Evolutionary conservation across 1,140 invertebrate species (phyloP).

Genomic region (Lepidurus apus): DNA sequence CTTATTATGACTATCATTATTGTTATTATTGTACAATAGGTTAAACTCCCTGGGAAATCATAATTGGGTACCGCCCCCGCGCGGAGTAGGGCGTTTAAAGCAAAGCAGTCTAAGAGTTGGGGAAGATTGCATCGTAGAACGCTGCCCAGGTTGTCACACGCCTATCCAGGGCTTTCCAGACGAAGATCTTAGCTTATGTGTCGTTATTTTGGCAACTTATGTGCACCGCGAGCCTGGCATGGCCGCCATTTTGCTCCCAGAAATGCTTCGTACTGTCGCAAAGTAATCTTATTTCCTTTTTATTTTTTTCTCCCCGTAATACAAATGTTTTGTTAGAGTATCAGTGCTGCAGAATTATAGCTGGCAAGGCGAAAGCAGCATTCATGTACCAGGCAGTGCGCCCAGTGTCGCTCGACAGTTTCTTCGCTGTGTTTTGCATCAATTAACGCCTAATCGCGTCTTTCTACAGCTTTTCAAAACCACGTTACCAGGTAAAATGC

Average conservation of each 20-base stretch:
- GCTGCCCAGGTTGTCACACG: slow-evolving; percentile 73
- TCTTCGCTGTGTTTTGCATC: slow-evolving; percentile 90
- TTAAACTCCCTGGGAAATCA: slow-evolving; percentile 20
- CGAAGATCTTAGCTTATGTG: slow-evolving; percentile 90
- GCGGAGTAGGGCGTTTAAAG: slow-evolving; percentile 44
- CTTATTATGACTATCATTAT: background rate
- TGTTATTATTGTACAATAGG: background rate
- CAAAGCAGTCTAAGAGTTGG: slow-evolving; percentile 62
- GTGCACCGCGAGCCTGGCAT: slow-evolving; percentile 90
- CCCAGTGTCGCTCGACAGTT: slow-evolving; percentile 95
- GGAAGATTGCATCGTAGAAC: slow-evolving; percentile 63
- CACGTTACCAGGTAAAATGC: slow-evolving; percentile 62
- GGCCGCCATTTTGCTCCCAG: slow-evolving; percentile 85
- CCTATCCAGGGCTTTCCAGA: slow-evolving; percentile 90
- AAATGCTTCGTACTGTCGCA: slow-evolving; percentile 80
- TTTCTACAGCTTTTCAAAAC: slow-evolving; percentile 94
- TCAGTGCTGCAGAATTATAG: slow-evolving; percentile 46
- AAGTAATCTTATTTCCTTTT: slow-evolving; percentile 54
- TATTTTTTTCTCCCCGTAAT: background rate
- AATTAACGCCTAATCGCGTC: slow-evolving; percentile 90
- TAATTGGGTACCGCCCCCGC: slow-evolving; percentile 39
- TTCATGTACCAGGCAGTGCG: slow-evolving; percentile 79
- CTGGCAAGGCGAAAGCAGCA: slow-evolving; percentile 87
- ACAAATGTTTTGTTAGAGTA: background rate
- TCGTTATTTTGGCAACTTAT: slow-evolving; percentile 89